Evolutionary conservation across 92 coral and sea anemone species (phyloP).

Genomic region (Virgularia gustaviana): DNA sequence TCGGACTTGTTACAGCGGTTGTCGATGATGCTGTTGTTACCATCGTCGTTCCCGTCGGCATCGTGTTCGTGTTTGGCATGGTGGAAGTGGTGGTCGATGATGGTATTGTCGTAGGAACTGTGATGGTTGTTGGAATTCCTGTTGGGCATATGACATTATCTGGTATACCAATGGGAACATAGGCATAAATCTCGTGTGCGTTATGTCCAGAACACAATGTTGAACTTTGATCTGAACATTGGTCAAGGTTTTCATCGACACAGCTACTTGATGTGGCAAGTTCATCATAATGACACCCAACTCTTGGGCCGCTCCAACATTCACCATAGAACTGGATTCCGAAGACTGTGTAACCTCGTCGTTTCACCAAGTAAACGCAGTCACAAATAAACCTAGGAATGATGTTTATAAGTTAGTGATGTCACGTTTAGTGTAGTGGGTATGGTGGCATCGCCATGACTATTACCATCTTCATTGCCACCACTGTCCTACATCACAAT

Average conservation of each 20-base stretch:
- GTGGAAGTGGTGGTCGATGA: not conserved
- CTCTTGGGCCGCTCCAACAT: constrained; percentile 27
- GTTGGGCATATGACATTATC: constrained; percentile 27
- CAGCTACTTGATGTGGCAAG: constrained; percentile 12
- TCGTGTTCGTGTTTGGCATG: constrained; percentile 13
- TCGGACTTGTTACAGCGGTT: too few relatives aligned
- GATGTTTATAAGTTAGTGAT: too few relatives aligned
- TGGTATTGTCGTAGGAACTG: not conserved
- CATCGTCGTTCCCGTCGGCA: not conserved
- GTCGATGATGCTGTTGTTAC: not conserved
- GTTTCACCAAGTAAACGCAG: not conserved
- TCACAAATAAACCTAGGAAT: constrained; percentile 27
- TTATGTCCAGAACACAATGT: constrained; percentile 20
- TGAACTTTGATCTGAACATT: constrained; percentile 5
- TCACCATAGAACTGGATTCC: constrained; percentile 30
- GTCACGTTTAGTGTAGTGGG: too few relatives aligned
- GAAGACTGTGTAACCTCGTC: constrained; percentile 25
- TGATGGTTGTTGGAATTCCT: not conserved
- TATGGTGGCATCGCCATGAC: too few relatives aligned
- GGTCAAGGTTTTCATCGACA: not conserved
- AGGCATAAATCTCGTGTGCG: not conserved
- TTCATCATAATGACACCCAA: constrained; percentile 17
- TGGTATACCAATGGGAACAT: constrained; percentile 27
- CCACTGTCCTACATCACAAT: too few relatives aligned
- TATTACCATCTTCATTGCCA: too few relatives aligned